phyloP scores from a whole-genome alignment of 2,797 vertebrate species.

The Arnoldichthys spilopterus region DNA sequence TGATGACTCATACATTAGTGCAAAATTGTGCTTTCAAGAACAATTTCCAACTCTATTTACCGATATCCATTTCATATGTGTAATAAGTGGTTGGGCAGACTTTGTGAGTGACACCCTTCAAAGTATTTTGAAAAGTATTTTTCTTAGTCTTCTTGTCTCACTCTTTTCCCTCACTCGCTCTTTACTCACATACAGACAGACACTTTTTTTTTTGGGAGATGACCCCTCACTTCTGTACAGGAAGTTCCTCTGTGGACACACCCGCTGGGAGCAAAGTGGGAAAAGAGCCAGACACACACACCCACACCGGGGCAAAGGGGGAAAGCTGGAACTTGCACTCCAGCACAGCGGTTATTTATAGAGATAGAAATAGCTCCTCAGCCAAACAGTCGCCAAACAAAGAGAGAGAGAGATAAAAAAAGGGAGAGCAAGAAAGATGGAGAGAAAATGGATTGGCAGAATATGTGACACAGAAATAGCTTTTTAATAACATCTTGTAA shows the following conservation, averaged over 20 bases:
- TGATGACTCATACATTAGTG: too few species aligned
- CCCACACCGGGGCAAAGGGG: slow-evolving; percentile 11
- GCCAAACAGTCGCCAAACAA: slow-evolving; percentile 8
- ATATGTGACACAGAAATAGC: not conserved
- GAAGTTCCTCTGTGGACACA: slow-evolving; percentile 27
- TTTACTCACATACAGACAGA: not conserved
- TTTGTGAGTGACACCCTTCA: too few species aligned
- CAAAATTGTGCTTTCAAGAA: too few species aligned
- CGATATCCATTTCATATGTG: too few species aligned
- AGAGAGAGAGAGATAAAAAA: not conserved
- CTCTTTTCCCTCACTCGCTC: not conserved
- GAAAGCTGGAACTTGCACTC: slow-evolving; percentile 1
- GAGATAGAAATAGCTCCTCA: slow-evolving; percentile 19
- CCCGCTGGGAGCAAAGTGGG: slow-evolving; percentile 19
- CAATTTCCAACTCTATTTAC: too few species aligned
- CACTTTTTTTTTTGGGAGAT: slow-evolving; percentile 20
- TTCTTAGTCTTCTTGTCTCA: not conserved
- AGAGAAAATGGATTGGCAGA: not conserved
- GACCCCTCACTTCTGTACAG: slow-evolving; percentile 15
- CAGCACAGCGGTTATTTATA: slow-evolving; percentile 23
- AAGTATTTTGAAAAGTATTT: too few species aligned
- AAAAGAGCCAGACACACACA: slow-evolving; percentile 13
- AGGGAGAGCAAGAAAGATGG: not conserved
- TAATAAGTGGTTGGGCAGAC: too few species aligned
- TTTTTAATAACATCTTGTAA: not conserved